Base-by-base conservation (phyloP, 1,140 invertebrate species). In the Drosophila setifemur region DNA sequence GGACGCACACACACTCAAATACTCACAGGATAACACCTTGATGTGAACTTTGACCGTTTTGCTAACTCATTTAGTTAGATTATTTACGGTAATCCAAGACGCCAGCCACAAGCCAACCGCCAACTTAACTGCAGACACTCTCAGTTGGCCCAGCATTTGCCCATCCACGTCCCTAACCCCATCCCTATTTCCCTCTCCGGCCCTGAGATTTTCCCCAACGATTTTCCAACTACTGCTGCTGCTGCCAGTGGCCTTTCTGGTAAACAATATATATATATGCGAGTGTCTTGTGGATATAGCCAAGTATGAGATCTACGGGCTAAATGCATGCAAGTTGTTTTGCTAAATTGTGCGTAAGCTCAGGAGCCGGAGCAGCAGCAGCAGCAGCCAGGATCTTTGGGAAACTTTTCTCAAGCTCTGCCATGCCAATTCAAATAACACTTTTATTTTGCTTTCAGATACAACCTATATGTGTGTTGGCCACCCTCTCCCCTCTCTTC, bases 301-400 rank as follows among this genome's bases (percentile, higher is more conserved):
- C 53, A 48, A 47, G 33, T 37, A 71, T 48, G 29, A 47, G 45
- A 54, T 77, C 78, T 63, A 61, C 71, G 64, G 79, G 73, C 78
- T 85, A 78, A 79, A 85, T 74, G 71, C 79, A 85, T 83, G 69
- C 74, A 85, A 78, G 64, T 83, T 83, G 78, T 79, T 85, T 79
- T 85, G 79, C 81, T 85, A 85, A 85, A 85, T 85, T 86, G 79
- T 85, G 79, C 79, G 79, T 85, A 85, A 85, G 79, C 79, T 82
- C 48, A 12, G 29, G 12, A 29, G 39, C 43, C 40, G 12, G 54
- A 14, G 2, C 28, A 52, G 29, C 33, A 52, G 39, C 3, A 35
- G 8, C 28, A 21, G 50, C n/a, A 29, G 37, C 43, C 48, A 57
- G 67, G 47, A 53, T 66, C 60, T 64, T 45, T 23, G 64, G 39